Conservation (phyloP, 2,797 vertebrate genomes). For the Tinamus major region DNA sequence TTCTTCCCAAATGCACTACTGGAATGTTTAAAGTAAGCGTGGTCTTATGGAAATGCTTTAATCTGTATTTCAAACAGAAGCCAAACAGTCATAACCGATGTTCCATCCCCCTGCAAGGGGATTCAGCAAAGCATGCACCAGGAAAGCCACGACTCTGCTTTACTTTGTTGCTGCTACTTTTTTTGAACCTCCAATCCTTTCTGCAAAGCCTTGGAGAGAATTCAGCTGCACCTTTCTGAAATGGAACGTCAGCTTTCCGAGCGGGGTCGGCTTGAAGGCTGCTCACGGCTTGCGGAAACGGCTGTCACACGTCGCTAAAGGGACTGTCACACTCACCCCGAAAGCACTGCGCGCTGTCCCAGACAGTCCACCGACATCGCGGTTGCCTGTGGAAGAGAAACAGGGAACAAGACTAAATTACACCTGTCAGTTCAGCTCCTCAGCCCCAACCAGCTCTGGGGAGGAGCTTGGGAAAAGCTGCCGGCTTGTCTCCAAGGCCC, state of each 20-base stretch:
- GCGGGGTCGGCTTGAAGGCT: background rate
- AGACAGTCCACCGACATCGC: conserved; percentile 98
- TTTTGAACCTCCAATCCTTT: background rate
- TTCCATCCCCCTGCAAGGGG: background rate
- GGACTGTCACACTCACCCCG: conserved; percentile 84
- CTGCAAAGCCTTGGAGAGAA: background rate
- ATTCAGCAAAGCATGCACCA: background rate
- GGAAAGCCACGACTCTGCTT: background rate
- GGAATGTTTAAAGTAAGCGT: background rate
- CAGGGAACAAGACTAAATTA: background rate
- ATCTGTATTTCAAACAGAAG: background rate
- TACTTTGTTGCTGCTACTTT: background rate
- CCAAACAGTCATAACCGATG: background rate
- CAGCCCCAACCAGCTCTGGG: background rate
- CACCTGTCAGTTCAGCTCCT: background rate
- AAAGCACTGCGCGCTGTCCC: conserved; percentile 92
- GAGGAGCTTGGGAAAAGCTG: background rate
- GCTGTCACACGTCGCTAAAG: background rate
- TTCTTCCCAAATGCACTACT: fast-evolving
- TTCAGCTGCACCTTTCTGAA: conserved; percentile 2
- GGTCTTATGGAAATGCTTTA: background rate
- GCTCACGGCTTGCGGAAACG: background rate
- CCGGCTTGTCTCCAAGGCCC: background rate
- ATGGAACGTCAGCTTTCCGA: background rate
- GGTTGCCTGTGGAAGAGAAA: conserved; percentile 86